These are phyloP conservation scores for Dicyrtoma fusca DNA, from an alignment of 2,888 invertebrate genomes.

Conservation along the genomic window DNA sequence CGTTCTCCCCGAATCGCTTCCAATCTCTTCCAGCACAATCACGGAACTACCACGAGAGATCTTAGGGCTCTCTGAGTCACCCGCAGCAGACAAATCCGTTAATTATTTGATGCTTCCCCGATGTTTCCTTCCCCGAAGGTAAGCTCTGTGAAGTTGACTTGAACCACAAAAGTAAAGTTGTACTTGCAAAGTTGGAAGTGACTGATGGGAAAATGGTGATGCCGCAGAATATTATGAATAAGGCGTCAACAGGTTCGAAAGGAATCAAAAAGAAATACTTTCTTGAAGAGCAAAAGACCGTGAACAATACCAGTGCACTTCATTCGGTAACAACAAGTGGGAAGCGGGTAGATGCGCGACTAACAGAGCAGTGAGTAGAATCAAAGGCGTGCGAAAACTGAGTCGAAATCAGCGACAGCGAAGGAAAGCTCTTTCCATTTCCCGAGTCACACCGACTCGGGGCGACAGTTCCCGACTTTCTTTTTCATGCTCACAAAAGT, in stretches of 20 bases:
- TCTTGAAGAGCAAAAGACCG: slow-evolving; percentile 3
- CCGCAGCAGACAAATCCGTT: too few species aligned
- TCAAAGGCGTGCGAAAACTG: slow-evolving; percentile 51
- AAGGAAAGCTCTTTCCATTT: slow-evolving; percentile 39
- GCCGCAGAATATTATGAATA: slow-evolving; percentile 14
- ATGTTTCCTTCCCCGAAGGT: too few species aligned
- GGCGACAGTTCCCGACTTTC: slow-evolving; percentile 32
- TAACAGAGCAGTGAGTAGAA: slow-evolving; percentile 43
- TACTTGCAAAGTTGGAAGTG: too few species aligned
- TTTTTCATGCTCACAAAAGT: neutral
- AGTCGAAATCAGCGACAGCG: slow-evolving; percentile 45
- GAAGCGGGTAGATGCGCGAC: slow-evolving; percentile 33
- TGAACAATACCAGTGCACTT: slow-evolving; percentile 1
- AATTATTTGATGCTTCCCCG: too few species aligned
- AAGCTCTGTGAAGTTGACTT: too few species aligned
- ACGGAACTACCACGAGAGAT: too few species aligned
- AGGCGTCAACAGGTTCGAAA: slow-evolving; percentile 39
- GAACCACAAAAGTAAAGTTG: too few species aligned
- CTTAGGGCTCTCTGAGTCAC: too few species aligned
- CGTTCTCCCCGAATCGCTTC: too few species aligned
- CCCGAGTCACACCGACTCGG: slow-evolving; percentile 33
- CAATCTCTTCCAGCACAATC: too few species aligned
- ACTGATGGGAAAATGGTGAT: too few species aligned
- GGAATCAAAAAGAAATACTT: slow-evolving; percentile 15
- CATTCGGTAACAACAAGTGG: slow-evolving; percentile 46